phyloP scores from a whole-genome alignment of 2,113 vertebrate genomes.

The Scomber japonicus region DNA sequence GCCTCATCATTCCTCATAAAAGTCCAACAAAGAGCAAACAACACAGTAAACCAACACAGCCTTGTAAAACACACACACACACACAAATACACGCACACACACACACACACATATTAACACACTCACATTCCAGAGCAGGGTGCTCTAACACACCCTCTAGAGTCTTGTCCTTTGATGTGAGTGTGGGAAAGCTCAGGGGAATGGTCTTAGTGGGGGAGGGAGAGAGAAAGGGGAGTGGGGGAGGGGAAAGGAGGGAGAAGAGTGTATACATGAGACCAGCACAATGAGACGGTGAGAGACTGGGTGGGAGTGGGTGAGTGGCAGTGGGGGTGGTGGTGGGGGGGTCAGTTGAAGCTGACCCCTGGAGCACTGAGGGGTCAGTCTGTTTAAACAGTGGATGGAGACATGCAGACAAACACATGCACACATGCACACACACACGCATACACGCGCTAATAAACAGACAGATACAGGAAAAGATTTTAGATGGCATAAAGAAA shows the following conservation, averaged over 20 bases:
- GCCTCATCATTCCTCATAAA: slow-evolving; percentile 77
- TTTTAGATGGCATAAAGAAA: slow-evolving; percentile 7
- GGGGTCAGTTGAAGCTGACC: slow-evolving; percentile 46
- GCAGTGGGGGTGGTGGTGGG: neutral
- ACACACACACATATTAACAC: slow-evolving; percentile 56
- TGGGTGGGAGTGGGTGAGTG: neutral
- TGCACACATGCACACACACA: slow-evolving; percentile 1
- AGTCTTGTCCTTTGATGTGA: slow-evolving; percentile 81
- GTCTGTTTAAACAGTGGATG: slow-evolving; percentile 54
- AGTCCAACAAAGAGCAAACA: slow-evolving; percentile 79
- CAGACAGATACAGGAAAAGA: slow-evolving; percentile 23
- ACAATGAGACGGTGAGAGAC: slow-evolving; percentile 19
- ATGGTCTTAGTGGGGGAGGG: slow-evolving; percentile 69
- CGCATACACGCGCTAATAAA: slow-evolving; percentile 45
- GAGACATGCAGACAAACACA: slow-evolving; percentile 33
- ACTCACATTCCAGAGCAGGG: slow-evolving; percentile 80
- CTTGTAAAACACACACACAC: slow-evolving; percentile 76
- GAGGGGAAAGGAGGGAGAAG: neutral
- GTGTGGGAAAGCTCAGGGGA: slow-evolving; percentile 84
- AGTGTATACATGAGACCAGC: slow-evolving; percentile 25
- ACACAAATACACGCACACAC: slow-evolving; percentile 35
- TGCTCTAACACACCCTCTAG: slow-evolving; percentile 79
- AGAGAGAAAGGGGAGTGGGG: neutral
- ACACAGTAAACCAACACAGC: slow-evolving; percentile 78
- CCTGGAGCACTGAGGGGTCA: slow-evolving; percentile 61